These are phyloP conservation scores for Ostrea edulis DNA, from an alignment of 1,140 invertebrate genomes.

Conservation along the genomic window DNA sequence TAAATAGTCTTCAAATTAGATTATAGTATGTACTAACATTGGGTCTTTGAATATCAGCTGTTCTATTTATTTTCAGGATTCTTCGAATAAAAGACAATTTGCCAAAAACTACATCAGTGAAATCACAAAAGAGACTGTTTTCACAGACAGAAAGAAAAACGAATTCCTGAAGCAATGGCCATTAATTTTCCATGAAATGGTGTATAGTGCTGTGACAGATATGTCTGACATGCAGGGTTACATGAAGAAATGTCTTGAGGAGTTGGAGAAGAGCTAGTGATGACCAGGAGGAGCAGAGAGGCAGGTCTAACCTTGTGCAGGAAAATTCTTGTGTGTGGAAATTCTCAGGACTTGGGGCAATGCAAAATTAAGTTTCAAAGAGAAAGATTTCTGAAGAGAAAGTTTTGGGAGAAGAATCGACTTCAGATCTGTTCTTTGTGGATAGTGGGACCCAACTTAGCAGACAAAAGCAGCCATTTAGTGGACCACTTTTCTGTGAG, in stretches of 20 bases:
- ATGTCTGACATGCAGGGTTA: slow-evolving; percentile 72
- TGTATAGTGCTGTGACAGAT: slow-evolving; percentile 72
- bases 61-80: slow-evolving; percentile 43
- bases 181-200: slow-evolving; percentile 73
- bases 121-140: slow-evolving; percentile 72
- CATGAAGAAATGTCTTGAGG: slow-evolving; percentile 75
- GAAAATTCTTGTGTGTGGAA: not conserved
- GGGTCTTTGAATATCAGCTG: not conserved
- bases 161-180: slow-evolving; percentile 75
- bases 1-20: too few species aligned
- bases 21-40: too few species aligned
- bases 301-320: not conserved
- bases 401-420: not conserved
- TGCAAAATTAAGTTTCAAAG: not conserved
- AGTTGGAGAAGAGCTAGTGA: slow-evolving; percentile 71
- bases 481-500: not conserved
- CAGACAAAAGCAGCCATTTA: not conserved
- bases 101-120: slow-evolving; percentile 71
- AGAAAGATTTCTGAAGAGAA: not conserved
- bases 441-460: not conserved
- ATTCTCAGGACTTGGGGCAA: not conserved
- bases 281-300: not conserved
- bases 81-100: slow-evolving; percentile 61
- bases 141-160: slow-evolving; percentile 71
- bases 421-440: not conserved